phyloP scores from a whole-genome alignment of 2,888 invertebrate genomes.

The Cantharis rustica region DNA sequence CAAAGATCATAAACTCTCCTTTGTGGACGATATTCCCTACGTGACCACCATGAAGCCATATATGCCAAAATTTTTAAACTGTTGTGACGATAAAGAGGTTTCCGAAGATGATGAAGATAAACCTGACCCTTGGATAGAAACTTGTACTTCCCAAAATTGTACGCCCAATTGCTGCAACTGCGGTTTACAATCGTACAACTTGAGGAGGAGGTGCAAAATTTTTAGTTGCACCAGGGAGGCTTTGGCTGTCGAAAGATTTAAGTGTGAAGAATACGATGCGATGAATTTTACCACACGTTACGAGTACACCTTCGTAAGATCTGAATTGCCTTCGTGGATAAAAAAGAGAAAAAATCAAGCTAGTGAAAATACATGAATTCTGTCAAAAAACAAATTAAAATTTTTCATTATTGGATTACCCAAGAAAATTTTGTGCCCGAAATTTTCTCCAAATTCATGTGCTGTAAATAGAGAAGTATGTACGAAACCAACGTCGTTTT shows the following conservation, averaged over 20 bases:
- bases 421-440: neutral
- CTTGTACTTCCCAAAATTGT: neutral
- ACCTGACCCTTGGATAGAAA: neutral
- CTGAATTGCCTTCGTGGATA: slow-evolving; percentile 9
- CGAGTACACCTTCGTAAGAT: neutral
- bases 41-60: neutral
- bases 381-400: slow-evolving; percentile 8
- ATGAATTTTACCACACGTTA: neutral
- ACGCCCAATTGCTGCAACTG: neutral
- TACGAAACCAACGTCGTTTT: neutral
- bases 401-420: neutral
- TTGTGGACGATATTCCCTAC: slow-evolving; percentile 23
- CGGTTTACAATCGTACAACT: neutral
- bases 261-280: neutral
- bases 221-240: neutral
- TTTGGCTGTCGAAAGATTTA: neutral
- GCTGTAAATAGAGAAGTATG: neutral
- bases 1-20: slow-evolving; percentile 13
- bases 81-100: neutral
- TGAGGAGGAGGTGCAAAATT: neutral
- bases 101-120: neutral
- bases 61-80: slow-evolving; percentile 1
- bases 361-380: slow-evolving; percentile 6
- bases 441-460: neutral
- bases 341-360: slow-evolving; percentile 4